Conservation (phyloP, 1,140 invertebrate genomes). For the Cyclargus thomasi region DNA sequence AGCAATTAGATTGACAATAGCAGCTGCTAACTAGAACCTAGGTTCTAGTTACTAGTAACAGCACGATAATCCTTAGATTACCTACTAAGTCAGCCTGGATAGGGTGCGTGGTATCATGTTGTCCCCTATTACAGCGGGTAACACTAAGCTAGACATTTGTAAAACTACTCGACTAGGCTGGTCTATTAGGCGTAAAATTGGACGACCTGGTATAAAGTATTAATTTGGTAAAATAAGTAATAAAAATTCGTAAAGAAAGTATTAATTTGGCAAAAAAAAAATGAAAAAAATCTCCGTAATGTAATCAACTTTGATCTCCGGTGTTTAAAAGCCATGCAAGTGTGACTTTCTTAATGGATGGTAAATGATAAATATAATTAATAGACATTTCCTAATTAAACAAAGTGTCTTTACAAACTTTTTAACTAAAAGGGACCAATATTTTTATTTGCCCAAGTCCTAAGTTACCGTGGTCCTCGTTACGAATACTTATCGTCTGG, state of each 20-base stretch:
- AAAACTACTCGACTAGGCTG: background rate
- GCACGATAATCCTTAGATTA: background rate
- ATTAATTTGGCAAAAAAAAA: background rate
- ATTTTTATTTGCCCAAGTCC: conserved; percentile 11
- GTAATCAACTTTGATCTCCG: too few species aligned
- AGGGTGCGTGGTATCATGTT: background rate
- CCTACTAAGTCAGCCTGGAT: background rate
- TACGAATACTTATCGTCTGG: conserved; percentile 32
- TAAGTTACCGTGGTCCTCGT: conserved; percentile 25
- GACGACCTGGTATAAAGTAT: background rate
- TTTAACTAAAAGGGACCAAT: too few species aligned
- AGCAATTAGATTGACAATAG: background rate
- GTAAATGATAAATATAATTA: too few species aligned
- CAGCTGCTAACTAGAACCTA: background rate
- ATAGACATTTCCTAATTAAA: too few species aligned
- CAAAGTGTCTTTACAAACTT: too few species aligned
- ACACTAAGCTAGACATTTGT: background rate
- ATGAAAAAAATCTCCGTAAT: too few species aligned
- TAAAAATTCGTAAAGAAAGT: too few species aligned
- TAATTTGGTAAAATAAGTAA: background rate
- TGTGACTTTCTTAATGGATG: too few species aligned
- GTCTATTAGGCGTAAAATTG: background rate
- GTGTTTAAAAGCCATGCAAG: too few species aligned
- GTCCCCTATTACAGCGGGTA: background rate
- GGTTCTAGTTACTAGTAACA: background rate